phyloP scores from a whole-genome alignment of 2,797 vertebrate species.

The Parauchenoglanis ngamensis region DNA sequence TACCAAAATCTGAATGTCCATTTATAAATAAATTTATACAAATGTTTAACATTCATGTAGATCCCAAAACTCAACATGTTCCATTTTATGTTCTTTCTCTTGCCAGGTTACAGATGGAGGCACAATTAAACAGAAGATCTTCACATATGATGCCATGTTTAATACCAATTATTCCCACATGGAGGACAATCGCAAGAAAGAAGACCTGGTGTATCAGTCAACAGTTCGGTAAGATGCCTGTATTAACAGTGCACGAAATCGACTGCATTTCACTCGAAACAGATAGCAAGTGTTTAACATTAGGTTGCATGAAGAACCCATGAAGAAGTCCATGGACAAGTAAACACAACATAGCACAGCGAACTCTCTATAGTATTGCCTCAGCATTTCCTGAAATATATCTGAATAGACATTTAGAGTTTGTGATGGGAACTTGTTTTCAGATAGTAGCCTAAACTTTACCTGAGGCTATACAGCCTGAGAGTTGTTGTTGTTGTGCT shows the following conservation, averaged over 20 bases:
- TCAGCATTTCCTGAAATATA: constrained; percentile 27
- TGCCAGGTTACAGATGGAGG: constrained; percentile 93
- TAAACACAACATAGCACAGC: background rate
- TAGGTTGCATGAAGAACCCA: background rate
- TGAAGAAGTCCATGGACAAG: background rate
- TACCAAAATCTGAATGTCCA: no score
- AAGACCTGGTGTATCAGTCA: constrained; percentile 95
- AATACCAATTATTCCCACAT: constrained; percentile 98
- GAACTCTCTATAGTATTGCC: background rate
- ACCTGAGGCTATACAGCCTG: constrained; percentile 10
- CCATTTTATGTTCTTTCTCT: constrained; percentile 37
- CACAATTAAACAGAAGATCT: constrained; percentile 98
- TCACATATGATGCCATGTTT: constrained; percentile 98
- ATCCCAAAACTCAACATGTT: background rate
- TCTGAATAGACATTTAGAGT: constrained; percentile 8
- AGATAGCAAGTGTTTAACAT: background rate
- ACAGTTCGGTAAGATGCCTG: constrained; percentile 89
- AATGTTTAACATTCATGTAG: background rate
- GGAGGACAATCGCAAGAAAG: constrained; percentile 92
- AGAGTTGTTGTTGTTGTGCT: background rate
- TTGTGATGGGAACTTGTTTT: constrained; percentile 1
- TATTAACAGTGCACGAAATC: background rate
- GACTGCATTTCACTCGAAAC: background rate
- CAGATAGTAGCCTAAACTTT: constrained; percentile 15
- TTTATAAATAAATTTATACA: background rate